These are phyloP conservation scores for Sceliomorpha sp. DNA, from an alignment of 2,888 invertebrate genomes.

Conservation along the genomic window DNA sequence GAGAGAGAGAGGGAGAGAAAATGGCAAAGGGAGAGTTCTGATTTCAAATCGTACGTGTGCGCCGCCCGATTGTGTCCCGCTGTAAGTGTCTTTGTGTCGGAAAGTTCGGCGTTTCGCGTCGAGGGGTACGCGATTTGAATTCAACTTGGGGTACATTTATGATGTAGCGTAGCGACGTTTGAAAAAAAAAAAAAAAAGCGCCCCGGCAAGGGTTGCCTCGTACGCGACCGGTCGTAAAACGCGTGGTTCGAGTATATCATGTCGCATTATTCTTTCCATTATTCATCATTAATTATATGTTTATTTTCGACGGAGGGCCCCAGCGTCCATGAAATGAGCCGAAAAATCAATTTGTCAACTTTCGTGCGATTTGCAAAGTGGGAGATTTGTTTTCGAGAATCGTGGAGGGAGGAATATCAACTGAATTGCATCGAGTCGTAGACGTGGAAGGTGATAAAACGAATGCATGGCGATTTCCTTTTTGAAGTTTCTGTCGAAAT, in stretches of 20 bases:
- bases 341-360: conserved; percentile 9
- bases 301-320: conserved; percentile 43
- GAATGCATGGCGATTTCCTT: too few species aligned
- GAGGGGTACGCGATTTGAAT: conserved; percentile 52
- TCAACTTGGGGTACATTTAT: conserved; percentile 54
- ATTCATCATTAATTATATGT: conserved; percentile 43
- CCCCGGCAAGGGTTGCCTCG: conserved; percentile 35
- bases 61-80: conserved; percentile 4
- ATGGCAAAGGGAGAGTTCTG: conserved; percentile 55
- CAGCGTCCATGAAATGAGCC: conserved; percentile 46
- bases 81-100: conserved; percentile 1
- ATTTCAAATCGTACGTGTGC: conserved; percentile 41
- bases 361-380: too few species aligned
- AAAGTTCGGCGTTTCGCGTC: conserved; percentile 8
- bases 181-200: too few species aligned
- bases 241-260: conserved; percentile 44
- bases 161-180: conserved; percentile 14
- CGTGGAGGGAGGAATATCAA: too few species aligned
- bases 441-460: too few species aligned
- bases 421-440: too few species aligned
- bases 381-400: too few species aligned
- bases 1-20: conserved; percentile 47
- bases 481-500: too few species aligned
- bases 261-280: conserved; percentile 47
- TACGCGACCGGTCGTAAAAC: conserved; percentile 41